A percentile compares a stretch with the other conserved stretches of the same genome.
phyloP scores from a whole-genome alignment of 2,113 vertebrate genomes.

The Sinocyclocheilus maitianheensis region DNA sequence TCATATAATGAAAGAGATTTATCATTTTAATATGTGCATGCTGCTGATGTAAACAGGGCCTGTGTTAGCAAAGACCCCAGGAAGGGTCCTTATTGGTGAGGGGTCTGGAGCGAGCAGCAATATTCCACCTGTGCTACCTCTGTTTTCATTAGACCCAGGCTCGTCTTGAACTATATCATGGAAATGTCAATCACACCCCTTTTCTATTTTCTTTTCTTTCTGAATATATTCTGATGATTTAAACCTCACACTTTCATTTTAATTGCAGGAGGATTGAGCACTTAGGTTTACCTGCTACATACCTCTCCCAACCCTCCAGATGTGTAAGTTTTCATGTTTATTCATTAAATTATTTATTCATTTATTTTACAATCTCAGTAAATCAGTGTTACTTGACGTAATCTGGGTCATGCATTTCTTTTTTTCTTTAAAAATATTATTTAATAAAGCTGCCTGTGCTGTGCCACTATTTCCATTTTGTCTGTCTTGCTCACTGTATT shows the following conservation, averaged over 20 bases:
- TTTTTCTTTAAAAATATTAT: background rate
- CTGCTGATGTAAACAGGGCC: constrained; percentile 53
- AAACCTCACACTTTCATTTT: background rate
- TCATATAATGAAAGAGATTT: constrained; percentile 63
- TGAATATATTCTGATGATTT: background rate
- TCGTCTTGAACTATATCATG: constrained; percentile 40
- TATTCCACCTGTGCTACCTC: constrained; percentile 37
- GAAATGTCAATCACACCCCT: constrained; percentile 56
- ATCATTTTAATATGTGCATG: constrained; percentile 64
- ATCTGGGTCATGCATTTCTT: background rate
- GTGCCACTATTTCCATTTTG: too few species aligned
- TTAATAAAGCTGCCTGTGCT: too few species aligned
- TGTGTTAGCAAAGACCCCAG: constrained; percentile 45
- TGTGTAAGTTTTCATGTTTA: background rate
- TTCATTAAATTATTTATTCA: background rate
- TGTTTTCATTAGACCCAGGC: constrained; percentile 44
- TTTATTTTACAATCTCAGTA: background rate
- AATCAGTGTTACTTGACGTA: background rate
- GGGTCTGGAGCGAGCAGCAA: constrained; percentile 42
- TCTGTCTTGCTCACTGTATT: background rate
- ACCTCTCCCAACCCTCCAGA: background rate
- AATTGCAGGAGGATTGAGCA: background rate
- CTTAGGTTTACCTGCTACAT: too few species aligned
- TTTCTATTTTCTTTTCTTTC: constrained; percentile 60
- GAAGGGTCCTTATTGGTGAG: constrained; percentile 56